Percentiles rank a stretch among this genome's conserved stretches.
These are phyloP conservation scores for Poicephalus gulielmi DNA, from an alignment of 2,113 vertebrate species.

Conservation along the genomic window DNA sequence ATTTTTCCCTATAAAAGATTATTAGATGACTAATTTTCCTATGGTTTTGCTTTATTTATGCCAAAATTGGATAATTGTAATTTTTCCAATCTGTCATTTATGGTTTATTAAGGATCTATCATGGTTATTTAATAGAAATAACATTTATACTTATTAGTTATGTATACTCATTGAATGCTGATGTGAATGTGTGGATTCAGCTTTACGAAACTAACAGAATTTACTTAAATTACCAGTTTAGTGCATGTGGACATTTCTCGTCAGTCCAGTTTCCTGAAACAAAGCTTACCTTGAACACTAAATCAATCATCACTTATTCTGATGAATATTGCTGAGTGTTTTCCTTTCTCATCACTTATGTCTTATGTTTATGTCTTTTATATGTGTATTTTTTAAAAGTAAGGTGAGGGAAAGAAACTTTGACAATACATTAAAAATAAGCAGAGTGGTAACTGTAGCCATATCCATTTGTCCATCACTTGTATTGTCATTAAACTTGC, in stretches of 20 bases:
- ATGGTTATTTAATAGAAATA: neutral
- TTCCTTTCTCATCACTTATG: neutral
- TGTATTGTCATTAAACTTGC: neutral
- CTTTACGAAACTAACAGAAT: neutral
- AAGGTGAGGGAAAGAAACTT: neutral
- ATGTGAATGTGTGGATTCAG: neutral
- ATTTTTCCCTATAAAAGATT: conserved; percentile 20
- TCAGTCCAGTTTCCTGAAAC: neutral
- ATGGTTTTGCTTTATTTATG: neutral
- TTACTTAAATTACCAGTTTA: neutral
- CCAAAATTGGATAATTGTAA: neutral
- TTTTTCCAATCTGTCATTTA: conserved; percentile 1
- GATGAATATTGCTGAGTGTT: neutral
- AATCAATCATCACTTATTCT: neutral
- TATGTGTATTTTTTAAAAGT: neutral
- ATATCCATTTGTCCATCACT: neutral
- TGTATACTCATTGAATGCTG: neutral
- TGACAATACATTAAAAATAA: neutral
- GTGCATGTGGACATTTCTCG: neutral
- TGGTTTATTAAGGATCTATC: neutral
- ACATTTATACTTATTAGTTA: conserved; percentile 5
- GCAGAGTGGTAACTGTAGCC: neutral
- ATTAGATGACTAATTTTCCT: conserved; percentile 2
- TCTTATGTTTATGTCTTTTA: neutral
- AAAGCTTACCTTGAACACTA: neutral